Evolutionary conservation across 2,113 vertebrate species (phyloP).

Genomic region (Strix aluco): DNA sequence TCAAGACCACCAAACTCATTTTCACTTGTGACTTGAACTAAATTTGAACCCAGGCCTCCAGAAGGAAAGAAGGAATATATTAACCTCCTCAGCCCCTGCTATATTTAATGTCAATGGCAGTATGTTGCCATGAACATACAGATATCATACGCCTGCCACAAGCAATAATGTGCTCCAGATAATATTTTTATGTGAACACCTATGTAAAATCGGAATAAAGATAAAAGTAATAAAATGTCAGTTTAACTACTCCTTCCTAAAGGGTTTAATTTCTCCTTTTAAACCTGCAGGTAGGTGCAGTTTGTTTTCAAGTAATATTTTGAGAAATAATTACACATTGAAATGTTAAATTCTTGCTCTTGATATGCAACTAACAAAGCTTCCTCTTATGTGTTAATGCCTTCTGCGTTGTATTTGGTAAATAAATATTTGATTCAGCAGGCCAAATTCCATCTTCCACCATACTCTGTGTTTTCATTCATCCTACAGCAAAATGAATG

Average conservation of each 20-base stretch:
- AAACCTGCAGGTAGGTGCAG: not conserved
- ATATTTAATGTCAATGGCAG: not conserved
- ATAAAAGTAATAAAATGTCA: not conserved
- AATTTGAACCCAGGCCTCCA: not conserved
- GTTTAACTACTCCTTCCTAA: not conserved
- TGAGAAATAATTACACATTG: not conserved
- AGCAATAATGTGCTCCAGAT: no score
- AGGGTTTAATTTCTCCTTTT: not conserved
- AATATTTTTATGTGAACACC: not conserved
- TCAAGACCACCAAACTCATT: not conserved
- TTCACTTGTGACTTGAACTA: slow-evolving; percentile 1
- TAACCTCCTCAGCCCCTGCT: not conserved
- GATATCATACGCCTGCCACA: rapidly evolving
- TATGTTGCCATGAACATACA: not conserved
- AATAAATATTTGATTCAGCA: not conserved
- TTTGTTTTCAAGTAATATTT: not conserved
- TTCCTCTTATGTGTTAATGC: not conserved
- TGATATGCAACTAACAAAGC: not conserved
- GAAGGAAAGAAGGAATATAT: not conserved
- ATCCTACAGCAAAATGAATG: not conserved
- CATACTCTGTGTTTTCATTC: not conserved
- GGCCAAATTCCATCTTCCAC: not conserved
- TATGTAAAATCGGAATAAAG: not conserved
- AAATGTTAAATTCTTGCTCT: not conserved
- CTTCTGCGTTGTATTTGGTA: not conserved